A percentile compares a stretch with the other conserved stretches of the same genome.
Evolutionary conservation across 2,797 vertebrate genomes (phyloP).

Genomic region (Mus caroli): DNA sequence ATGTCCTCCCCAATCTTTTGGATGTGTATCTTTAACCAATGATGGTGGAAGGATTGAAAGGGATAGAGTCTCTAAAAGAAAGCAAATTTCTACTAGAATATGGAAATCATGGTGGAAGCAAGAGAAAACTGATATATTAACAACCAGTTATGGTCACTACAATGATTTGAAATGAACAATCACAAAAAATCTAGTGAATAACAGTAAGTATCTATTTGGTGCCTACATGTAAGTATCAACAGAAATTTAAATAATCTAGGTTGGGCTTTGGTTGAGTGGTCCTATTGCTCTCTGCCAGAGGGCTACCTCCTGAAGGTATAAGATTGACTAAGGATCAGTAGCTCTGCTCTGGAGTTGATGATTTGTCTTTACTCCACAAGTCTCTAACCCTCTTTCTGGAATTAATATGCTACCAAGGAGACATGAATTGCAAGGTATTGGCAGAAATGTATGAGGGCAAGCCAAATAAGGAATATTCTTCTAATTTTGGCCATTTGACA

Average conservation of each 20-base stretch:
- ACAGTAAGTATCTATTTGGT: slow-evolving; percentile 44
- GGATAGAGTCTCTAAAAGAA: slow-evolving; percentile 53
- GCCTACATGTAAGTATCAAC: neutral
- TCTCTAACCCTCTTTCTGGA: neutral
- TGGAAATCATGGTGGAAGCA: slow-evolving; percentile 19
- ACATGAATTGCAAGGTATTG: neutral
- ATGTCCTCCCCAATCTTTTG: neutral
- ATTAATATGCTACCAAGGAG: neutral
- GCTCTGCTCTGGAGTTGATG: neutral
- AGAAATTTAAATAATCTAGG: neutral
- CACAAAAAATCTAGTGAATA: slow-evolving; percentile 20
- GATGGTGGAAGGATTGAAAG: slow-evolving; percentile 3
- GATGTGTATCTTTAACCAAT: slow-evolving; percentile 28
- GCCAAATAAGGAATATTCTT: neutral
- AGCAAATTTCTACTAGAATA: slow-evolving; percentile 34
- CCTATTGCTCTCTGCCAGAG: neutral
- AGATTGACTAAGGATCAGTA: neutral
- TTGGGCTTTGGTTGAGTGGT: neutral
- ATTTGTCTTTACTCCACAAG: neutral
- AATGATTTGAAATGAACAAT: slow-evolving; percentile 25
- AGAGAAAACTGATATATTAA: slow-evolving; percentile 40
- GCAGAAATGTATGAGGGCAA: neutral
- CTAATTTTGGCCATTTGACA: neutral
- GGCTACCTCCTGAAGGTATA: neutral
- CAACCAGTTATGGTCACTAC: slow-evolving; percentile 1